Evolutionary conservation across 1,140 invertebrate species (phyloP).

Genomic region (Zaprionus davidi): DNA sequence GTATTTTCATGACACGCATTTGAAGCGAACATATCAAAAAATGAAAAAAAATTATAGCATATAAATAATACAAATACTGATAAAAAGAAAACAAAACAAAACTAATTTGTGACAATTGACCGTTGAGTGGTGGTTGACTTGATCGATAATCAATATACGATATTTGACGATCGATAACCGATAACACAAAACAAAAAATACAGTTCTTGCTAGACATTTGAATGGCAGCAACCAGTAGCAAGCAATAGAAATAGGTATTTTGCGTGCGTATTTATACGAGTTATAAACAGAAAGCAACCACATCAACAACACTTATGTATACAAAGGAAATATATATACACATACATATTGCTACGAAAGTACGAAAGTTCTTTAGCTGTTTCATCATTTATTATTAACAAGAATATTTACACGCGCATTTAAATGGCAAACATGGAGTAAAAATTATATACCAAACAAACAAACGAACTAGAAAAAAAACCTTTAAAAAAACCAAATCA

Average conservation of each 20-base stretch:
- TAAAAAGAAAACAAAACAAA: conserved; percentile 25
- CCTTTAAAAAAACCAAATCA: conserved; percentile 18
- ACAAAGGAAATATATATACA: conserved; percentile 30
- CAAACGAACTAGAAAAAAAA: conserved; percentile 9
- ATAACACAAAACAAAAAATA: conserved; percentile 15
- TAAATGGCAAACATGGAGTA: conserved; percentile 55
- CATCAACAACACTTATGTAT: conserved; percentile 35
- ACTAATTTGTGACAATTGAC: conserved; percentile 43
- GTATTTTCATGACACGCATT: conserved; percentile 79
- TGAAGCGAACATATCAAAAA: conserved; percentile 78
- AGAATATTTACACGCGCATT: conserved; percentile 72
- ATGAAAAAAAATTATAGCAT: conserved; percentile 34
- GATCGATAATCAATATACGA: conserved; percentile 14
- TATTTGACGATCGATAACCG: conserved; percentile 8
- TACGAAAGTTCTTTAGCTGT: conserved; percentile 62
- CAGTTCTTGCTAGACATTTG: conserved; percentile 31
- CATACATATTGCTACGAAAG: conserved; percentile 32
- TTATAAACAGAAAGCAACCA: conserved; percentile 8
- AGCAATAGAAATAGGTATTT: conserved; percentile 29
- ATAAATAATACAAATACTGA: conserved; percentile 11
- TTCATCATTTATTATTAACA: conserved; percentile 68
- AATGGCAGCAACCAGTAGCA: conserved; percentile 27
- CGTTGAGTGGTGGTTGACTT: conserved; percentile 55
- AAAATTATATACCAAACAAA: conserved; percentile 36
- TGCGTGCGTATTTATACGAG: conserved; percentile 36